Base-by-base conservation (phyloP, 1,140 invertebrate genomes). In the Drosophila eugracilis region DNA sequence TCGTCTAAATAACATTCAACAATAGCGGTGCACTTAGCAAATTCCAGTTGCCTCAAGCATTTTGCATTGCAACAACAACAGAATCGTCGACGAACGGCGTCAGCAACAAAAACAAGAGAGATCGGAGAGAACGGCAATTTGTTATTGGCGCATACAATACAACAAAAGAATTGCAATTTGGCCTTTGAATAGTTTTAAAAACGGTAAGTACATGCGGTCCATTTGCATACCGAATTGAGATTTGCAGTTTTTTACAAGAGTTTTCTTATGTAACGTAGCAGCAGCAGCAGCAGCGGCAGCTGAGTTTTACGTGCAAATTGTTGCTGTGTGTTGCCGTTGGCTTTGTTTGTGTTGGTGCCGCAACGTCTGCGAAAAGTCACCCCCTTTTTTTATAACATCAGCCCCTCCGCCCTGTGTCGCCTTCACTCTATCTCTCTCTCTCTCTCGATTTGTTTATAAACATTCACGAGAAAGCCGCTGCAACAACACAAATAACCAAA, bases 251-350 rank as follows among this genome's bases (percentile, higher is more conserved):
- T 48, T 36, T 34, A 39, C 45, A 49, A 36, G 53, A 34, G 47
- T 30, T 30, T 34, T 26, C 70, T 73, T 73, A 73, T 72, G 58
- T 73, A 73, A 73, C 60, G 54, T n/a, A n/a, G 10, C 30, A 32
- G 12, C 30, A 32, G 30, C 30, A 32, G 28, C 10, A 10, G 28
- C 28, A 30, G 10, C 55, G 28, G 67, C 21, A 28, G 30, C 54
- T 22, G 34, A 70, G 32, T 72, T 72, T 73, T 73, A 73, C 59
- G 70, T 47, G 69, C 70, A 52, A 62, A 36, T 73, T 73, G 69
- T 73, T 73, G 70, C 66, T 62, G 45, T 34, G 45, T 34, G 39
- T 17, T 32, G 44, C 14, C 14, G 10, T 37, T 22, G 22, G 19
- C 28, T 24, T 53, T 34, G 24, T 17, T 34, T 49, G 39, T 34